Evolutionary conservation across 30 jellyfish, hydroid and myxozoan genomes (phyloP).

Genomic region (Cassiopea xamachana): DNA sequence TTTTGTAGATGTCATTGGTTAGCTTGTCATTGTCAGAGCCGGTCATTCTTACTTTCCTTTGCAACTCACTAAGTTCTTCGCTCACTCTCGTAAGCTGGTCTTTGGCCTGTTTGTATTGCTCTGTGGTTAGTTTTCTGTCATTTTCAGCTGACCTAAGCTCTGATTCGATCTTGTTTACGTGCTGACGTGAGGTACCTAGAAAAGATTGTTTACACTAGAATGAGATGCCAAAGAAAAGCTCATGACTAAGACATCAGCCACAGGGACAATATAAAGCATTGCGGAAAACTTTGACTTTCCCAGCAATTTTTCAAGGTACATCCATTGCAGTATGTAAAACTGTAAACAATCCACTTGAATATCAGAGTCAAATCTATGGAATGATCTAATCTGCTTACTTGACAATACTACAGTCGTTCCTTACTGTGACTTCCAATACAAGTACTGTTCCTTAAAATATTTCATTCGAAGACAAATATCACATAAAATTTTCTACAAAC

Average conservation of each 20-base stretch:
- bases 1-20: constrained; percentile 76
- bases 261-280: too few relatives aligned
- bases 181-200: constrained; percentile 41
- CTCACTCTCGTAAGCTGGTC: constrained; percentile 60
- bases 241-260: too few relatives aligned
- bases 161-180: constrained; percentile 69
- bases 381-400: too few relatives aligned
- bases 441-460: background rate
- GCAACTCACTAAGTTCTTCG: constrained; percentile 76
- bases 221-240: background rate
- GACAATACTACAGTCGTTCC: background rate
- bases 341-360: too few relatives aligned
- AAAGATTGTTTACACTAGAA: background rate
- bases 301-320: too few relatives aligned
- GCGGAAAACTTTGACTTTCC: too few relatives aligned
- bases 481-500: background rate
- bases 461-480: background rate
- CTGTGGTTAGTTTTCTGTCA: constrained; percentile 59
- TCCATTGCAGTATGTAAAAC: too few relatives aligned
- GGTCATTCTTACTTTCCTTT: constrained; percentile 79
- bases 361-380: too few relatives aligned
- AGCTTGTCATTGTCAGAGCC: constrained; percentile 86
- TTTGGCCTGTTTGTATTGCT: constrained; percentile 89
- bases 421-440: background rate
- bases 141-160: constrained; percentile 79